Base-by-base conservation (phyloP, 1,140 invertebrate species). In the Lycorma delicatula region DNA sequence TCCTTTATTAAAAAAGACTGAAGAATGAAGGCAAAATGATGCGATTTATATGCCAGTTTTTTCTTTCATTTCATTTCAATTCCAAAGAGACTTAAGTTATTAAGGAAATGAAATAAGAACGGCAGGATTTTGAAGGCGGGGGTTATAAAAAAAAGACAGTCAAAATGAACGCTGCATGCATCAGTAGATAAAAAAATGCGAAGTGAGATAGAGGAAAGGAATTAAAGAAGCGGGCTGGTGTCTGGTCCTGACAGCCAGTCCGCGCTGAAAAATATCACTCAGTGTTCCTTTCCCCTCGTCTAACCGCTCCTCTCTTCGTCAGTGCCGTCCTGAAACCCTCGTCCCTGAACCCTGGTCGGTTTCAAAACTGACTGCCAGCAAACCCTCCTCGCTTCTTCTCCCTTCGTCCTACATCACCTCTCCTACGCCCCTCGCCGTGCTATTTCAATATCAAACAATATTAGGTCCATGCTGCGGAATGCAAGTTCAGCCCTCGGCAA, bases 11-110 rank as follows among this genome's bases (percentile, higher is more conserved):
- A 18, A 22, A 44, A 44, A 16, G 41, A 44, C 23, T 16, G 41
- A 44, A 22, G 23, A 44, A 44, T 20, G 23, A 44, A 44, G 23
- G 41, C 41, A 44, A 44, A 44, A 44, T 44, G 41, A 44, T 44
- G 41, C 41, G 41, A 44, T 44, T 44, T 44, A 44, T 44, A 44
- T 44, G 41, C 41, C 41, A 44, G 41, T 44, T 44, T 44, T n/a
- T 44, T 44, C 41, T 44, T 44, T 44, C 41, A 44, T 44, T 44
- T 44, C 41, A 44, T 44, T 44, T 44, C 41, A 44, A 44, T 44
- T 44, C 41, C 41, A 22, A 44, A 44, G 41, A 44, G 41, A 44
- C 41, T 44, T 44, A 44, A 44, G 41, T 44, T 44, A 44, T 44
- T 44, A 44, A 44, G 41, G 41, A 18, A 44, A 44, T 44, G 41